Evolutionary conservation across 64 coral and sea anemone genomes (phyloP).

Genomic region (Montipora efflorescens): DNA sequence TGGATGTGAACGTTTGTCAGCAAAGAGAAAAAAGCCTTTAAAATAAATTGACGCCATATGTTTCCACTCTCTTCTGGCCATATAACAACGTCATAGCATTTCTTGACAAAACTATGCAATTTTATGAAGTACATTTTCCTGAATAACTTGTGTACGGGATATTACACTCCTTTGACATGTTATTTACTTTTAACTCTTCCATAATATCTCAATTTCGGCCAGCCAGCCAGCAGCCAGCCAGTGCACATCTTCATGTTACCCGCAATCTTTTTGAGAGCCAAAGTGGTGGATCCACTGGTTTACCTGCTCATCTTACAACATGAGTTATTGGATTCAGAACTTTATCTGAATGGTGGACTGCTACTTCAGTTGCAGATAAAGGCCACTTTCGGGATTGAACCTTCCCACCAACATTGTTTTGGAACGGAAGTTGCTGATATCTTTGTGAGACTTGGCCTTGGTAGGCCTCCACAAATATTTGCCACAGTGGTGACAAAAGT

Average conservation of each 20-base stretch:
- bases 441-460: constrained; percentile 10
- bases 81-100: neutral
- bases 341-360: neutral
- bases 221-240: constrained; percentile 40
- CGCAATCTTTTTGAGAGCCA: constrained; percentile 42
- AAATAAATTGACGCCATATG: neutral
- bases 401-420: constrained; percentile 43
- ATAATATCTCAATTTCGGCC: neutral
- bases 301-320: constrained; percentile 26
- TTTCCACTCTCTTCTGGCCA: neutral
- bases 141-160: neutral
- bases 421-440: constrained; percentile 28
- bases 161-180: neutral
- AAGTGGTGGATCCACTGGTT: constrained; percentile 60
- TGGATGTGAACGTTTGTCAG: neutral
- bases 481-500: constrained; percentile 30
- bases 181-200: neutral
- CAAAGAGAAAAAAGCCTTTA: neutral
- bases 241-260: constrained; percentile 49
- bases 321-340: constrained; percentile 44
- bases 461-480: constrained; percentile 15
- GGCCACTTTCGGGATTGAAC: constrained; percentile 35
- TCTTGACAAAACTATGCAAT: neutral
- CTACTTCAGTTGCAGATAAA: constrained; percentile 4
- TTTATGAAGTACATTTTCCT: neutral